phyloP scores from a whole-genome alignment of 2,888 invertebrate genomes.

The Cecidostiba fungosa region DNA sequence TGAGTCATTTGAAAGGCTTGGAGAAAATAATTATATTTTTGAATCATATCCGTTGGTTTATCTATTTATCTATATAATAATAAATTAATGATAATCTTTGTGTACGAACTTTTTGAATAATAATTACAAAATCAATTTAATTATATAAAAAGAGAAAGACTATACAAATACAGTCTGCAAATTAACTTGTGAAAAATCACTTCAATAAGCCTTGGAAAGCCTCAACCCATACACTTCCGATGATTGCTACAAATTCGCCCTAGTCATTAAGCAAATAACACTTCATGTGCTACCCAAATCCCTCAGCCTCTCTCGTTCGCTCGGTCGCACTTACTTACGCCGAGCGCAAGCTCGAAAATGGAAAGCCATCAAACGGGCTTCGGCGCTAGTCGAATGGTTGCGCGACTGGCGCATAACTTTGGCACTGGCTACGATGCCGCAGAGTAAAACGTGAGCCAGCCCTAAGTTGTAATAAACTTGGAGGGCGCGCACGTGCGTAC shows the following conservation, averaged over 20 bases:
- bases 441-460: not conserved
- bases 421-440: not conserved
- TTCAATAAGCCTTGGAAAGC: not conserved
- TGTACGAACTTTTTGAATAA: no score
- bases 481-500: not conserved
- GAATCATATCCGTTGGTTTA: no score
- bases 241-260: slow-evolving; percentile 39
- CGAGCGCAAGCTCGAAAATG: slow-evolving; percentile 4
- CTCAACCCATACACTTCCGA: not conserved
- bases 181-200: not conserved
- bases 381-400: not conserved
- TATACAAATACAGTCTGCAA: not conserved
- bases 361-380: slow-evolving; percentile 40
- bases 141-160: no score
- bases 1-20: no score
- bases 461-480: not conserved
- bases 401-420: not conserved
- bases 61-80: no score
- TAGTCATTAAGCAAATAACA: slow-evolving; percentile 52
- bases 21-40: no score
- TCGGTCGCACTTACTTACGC: not conserved
- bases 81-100: no score
- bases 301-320: not conserved
- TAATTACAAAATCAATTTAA: no score
- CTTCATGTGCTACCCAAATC: not conserved